Evolutionary conservation across 2,797 vertebrate genomes (phyloP), one percentile per base, ranked within the genome.

Genomic region (Onychomys arenicola): DNA sequence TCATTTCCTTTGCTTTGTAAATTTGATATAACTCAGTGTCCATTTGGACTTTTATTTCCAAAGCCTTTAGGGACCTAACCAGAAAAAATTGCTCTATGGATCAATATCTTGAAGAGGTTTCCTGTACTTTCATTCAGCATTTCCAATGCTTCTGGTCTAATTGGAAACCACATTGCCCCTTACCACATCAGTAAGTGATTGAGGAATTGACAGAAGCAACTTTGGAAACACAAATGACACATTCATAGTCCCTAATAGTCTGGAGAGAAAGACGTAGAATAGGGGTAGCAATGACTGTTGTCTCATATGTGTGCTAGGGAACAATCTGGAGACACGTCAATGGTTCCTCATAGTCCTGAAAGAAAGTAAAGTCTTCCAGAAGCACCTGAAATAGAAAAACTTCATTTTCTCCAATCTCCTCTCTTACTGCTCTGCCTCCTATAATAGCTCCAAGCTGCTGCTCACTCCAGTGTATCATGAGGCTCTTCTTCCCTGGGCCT

Each of bases 181-280:
- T n/a, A 23, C 32, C 43, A 32, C 27, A 86, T 71, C 75, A 90
- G 3, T 17, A 93, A 69, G 16, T 34, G 34, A 13, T 0, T 37
- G 17, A 71, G 25, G 8, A 81, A 85, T 13, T 14, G 6, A 55
- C 61, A 87, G 43, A 52, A 12, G 12, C 19, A 75, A 91, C 5
- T 90, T 65, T 55, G 37, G 46, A 84, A 75, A 78, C 4, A 21
- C 46, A 77, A 85, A 77, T 37, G 46, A 63, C n/a, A 88, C 37
- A 65, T 10, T 11, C 2, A 1, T 6, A 85, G 2, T 5, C 27
- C 13, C 16, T 25, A 14, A 0, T 3, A 21, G 8, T 34, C 1
- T 49, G 23, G 59, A 78, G 27, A 17, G 29, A 75, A 69, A 4
- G 71, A 84, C 23, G 16, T 76, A 0, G 40, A 13, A 49, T 21